A percentile compares a stretch with the other conserved stretches of the same genome.
Conservation (phyloP, 2,113 vertebrate species). For the Nycticebus coucang region DNA sequence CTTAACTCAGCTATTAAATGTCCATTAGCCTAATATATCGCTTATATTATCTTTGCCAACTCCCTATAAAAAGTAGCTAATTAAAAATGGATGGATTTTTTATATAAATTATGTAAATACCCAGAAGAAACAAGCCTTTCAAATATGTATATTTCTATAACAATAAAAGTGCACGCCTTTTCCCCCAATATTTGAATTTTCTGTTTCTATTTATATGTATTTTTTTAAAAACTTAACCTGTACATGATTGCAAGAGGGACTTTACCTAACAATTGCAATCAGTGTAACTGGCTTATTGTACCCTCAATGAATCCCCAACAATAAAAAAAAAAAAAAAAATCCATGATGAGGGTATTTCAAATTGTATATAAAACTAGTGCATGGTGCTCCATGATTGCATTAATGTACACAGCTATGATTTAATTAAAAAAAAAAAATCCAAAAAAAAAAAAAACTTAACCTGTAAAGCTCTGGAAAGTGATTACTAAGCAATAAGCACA, state of each 20-base stretch:
- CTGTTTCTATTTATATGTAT: not conserved
- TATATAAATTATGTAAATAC: conserved; percentile 70
- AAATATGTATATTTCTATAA: conserved; percentile 26
- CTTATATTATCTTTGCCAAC: conserved; percentile 74
- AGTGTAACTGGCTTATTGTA: too few species aligned
- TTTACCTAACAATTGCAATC: too few species aligned
- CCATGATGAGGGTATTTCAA: too few species aligned
- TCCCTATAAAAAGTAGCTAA: conserved; percentile 69
- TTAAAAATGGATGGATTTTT: conserved; percentile 67
- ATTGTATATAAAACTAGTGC: too few species aligned
- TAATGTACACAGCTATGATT: too few species aligned
- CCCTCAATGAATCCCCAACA: too few species aligned
- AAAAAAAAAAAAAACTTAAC: not conserved
- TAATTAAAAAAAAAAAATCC: too few species aligned
- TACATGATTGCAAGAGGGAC: too few species aligned
- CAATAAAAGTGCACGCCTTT: not conserved
- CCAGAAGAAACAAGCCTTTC: conserved; percentile 53
- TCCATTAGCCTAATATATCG: conserved; percentile 77
- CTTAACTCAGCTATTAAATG: conserved; percentile 76
- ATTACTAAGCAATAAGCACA: conserved; percentile 22
- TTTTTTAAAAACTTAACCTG: conserved; percentile 2
- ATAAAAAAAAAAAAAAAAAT: too few species aligned
- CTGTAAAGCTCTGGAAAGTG: conserved; percentile 16
- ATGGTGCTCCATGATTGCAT: too few species aligned
- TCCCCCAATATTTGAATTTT: conserved; percentile 37